phyloP scores from a whole-genome alignment of 2,888 invertebrate genomes.

The Drosophila merina region DNA sequence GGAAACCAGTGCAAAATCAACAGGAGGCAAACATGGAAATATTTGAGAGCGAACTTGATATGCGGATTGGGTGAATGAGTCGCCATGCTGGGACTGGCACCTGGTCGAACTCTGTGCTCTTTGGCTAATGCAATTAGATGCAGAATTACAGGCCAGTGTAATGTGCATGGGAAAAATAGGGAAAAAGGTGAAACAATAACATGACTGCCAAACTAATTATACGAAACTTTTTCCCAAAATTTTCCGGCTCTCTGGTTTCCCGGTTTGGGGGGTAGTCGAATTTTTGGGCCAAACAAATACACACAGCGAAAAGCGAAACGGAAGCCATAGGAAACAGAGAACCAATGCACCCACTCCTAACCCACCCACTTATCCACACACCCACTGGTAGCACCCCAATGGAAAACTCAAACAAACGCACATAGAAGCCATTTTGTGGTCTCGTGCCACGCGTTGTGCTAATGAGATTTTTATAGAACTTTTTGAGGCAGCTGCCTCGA shows the following conservation, averaged over 20 bases:
- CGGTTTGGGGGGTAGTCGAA: constrained; percentile 1
- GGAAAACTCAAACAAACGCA: constrained; percentile 15
- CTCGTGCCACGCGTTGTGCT: constrained; percentile 35
- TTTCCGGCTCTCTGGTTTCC: constrained; percentile 11
- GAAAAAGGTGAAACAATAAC: constrained; percentile 41
- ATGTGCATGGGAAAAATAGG: neutral
- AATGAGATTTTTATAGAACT: constrained; percentile 67
- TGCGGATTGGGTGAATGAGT: constrained; percentile 14
- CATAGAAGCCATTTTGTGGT: constrained; percentile 35
- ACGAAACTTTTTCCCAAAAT: constrained; percentile 32
- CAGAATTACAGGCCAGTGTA: constrained; percentile 32
- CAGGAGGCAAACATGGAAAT: neutral
- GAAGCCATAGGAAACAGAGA: constrained; percentile 18
- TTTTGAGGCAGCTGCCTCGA: constrained; percentile 26
- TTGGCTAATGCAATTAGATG: constrained; percentile 46
- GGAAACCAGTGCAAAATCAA: constrained; percentile 7
- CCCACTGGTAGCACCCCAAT: neutral
- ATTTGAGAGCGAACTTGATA: constrained; percentile 1
- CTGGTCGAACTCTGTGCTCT: constrained; percentile 17
- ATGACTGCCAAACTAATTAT: constrained; percentile 56
- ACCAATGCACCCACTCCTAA: constrained; percentile 15
- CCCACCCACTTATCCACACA: constrained; percentile 4
- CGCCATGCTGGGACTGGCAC: constrained; percentile 17
- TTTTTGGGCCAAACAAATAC: constrained; percentile 33
- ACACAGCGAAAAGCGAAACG: constrained; percentile 32